Percentiles rank a stretch among this genome's conserved stretches.
These are phyloP conservation scores for Lasioglossum pauxillum DNA, from an alignment of 2,888 invertebrate species.

Conservation along the genomic window DNA sequence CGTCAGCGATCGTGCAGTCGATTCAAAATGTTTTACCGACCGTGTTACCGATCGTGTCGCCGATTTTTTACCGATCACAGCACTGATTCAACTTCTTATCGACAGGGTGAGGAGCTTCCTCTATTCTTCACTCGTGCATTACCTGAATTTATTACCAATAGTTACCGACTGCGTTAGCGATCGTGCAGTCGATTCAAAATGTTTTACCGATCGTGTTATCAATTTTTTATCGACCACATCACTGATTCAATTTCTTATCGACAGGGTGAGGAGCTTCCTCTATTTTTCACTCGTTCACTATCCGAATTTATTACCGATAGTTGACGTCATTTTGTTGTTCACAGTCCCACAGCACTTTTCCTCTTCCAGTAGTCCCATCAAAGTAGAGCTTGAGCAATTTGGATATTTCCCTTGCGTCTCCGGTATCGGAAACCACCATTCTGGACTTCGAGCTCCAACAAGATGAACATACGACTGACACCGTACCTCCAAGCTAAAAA, in stretches of 20 bases:
- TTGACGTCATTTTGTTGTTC: no score
- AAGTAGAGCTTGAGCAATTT: not conserved
- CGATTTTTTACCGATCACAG: not conserved
- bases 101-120: no score
- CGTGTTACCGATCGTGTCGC: not conserved
- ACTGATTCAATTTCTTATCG: no score
- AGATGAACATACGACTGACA: not conserved
- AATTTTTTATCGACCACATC: no score
- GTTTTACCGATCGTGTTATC: not conserved
- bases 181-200: not conserved
- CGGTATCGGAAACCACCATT: not conserved
- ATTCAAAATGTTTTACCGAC: not conserved
- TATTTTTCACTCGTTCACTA: no score
- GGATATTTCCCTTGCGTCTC: not conserved
- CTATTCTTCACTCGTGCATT: no score
- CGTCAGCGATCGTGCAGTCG: not conserved
- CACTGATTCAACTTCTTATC: no score
- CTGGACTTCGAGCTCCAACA: not conserved
- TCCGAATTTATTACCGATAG: no score
- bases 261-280: no score
- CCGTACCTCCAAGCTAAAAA: not conserved
- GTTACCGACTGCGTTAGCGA: not conserved
- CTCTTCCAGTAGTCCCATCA: not conserved
- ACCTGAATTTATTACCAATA: no score
- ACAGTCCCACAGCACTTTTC: not conserved